phyloP scores from a whole-genome alignment of 2,888 invertebrate genomes.

The Clostera curtula region DNA sequence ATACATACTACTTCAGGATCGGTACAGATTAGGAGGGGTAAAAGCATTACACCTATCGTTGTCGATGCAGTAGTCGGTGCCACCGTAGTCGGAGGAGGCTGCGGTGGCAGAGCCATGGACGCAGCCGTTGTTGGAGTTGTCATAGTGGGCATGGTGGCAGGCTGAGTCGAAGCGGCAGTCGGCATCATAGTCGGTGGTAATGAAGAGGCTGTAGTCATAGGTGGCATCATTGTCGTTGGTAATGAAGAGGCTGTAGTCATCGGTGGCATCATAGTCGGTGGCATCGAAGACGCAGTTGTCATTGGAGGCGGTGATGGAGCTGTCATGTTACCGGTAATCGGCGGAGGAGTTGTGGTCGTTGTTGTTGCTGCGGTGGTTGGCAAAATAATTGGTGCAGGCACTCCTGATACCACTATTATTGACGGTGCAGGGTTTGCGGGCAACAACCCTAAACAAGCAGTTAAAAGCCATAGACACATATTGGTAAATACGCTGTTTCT shows the following conservation, averaged over 20 bases:
- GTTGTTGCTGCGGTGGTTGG: constrained; percentile 45
- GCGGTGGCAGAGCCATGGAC: constrained; percentile 15
- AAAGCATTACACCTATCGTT: constrained; percentile 39
- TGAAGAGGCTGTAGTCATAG: constrained; percentile 14
- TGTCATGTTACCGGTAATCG: constrained; percentile 13
- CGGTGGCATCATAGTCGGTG: constrained; percentile 18
- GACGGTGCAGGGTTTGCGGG: constrained; percentile 45
- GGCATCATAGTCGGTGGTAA: constrained; percentile 15
- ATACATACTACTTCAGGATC: constrained; percentile 59
- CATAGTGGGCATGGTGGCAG: constrained; percentile 14
- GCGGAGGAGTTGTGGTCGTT: constrained; percentile 21
- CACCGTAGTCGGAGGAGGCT: constrained; percentile 15
- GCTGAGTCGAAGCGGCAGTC: constrained; percentile 13
- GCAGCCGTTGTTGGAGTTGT: constrained; percentile 14
- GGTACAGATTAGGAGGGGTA: constrained; percentile 57
- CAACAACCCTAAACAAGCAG: constrained; percentile 62
- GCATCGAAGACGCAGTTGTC: constrained; percentile 11
- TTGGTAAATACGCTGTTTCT: constrained; percentile 4
- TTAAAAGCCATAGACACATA: constrained; percentile 69
- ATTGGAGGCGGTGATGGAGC: constrained; percentile 7
- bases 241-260: constrained; percentile 13
- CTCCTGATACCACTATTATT: constrained; percentile 45
- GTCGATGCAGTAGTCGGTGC: constrained; percentile 22
- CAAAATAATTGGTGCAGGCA: constrained; percentile 53
- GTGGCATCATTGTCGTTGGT: constrained; percentile 13